A percentile compares a stretch with the other conserved stretches of the same genome.
phyloP scores from a whole-genome alignment of 1,140 invertebrate genomes.

The Cherax quadricarinatus region DNA sequence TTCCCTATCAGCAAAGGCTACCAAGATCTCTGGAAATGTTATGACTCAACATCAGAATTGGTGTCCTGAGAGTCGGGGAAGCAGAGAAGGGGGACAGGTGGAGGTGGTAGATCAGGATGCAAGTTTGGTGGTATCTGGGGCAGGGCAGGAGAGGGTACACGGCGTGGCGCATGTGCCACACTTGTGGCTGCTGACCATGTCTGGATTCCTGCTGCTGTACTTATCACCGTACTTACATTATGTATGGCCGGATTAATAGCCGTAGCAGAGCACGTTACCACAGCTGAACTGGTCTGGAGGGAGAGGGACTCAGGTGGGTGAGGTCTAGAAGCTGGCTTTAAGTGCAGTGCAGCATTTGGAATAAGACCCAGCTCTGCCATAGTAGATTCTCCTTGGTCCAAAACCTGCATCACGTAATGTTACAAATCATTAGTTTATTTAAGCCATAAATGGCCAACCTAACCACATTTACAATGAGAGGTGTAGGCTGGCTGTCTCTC shows the following conservation, averaged over 20 bases:
- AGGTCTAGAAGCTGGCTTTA: conserved; percentile 61
- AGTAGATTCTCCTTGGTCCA: conserved; percentile 57
- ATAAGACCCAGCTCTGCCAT: conserved; percentile 71
- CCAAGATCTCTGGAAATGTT: background rate
- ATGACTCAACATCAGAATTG: conserved; percentile 36
- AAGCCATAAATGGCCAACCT: background rate
- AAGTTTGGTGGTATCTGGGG: conserved; percentile 73
- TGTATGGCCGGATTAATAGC: background rate
- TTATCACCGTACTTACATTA: background rate
- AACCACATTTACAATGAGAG: no score
- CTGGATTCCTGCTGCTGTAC: conserved; percentile 17
- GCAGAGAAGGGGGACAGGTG: conserved; percentile 61
- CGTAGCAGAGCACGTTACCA: background rate
- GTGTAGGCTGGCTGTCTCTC: background rate
- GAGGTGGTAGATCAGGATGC: conserved; percentile 66
- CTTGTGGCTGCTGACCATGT: conserved; percentile 7
- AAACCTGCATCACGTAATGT: conserved; percentile 33
- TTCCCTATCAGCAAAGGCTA: background rate
- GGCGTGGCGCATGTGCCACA: conserved; percentile 28
- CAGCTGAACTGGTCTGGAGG: background rate
- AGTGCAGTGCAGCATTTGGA: conserved; percentile 71
- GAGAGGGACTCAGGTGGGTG: conserved; percentile 48
- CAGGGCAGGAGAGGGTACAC: conserved; percentile 64
- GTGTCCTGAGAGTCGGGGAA: conserved; percentile 62
- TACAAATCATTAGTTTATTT: no score